Conservation (phyloP, 92 coral and sea anemone species). For the Phenganax subtilis region DNA sequence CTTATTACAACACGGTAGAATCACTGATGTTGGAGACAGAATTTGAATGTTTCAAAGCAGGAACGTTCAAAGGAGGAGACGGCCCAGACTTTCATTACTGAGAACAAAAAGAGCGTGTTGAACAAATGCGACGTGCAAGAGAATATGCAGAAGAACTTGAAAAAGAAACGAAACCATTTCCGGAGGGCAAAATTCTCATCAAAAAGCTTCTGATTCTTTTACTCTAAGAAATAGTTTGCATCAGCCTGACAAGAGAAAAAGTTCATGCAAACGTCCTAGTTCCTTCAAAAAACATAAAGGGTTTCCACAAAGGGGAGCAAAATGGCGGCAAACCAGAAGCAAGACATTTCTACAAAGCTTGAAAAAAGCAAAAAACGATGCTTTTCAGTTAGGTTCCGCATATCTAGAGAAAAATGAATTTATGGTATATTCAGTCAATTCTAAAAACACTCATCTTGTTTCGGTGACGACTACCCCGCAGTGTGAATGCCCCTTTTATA, state of each 20-base stretch:
- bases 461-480: slow-evolving; percentile 32
- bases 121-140: neutral
- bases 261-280: slow-evolving; percentile 3
- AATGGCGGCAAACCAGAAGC: slow-evolving; percentile 21
- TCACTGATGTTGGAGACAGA: slow-evolving; percentile 20
- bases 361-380: slow-evolving; percentile 11
- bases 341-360: slow-evolving; percentile 27
- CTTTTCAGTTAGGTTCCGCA: slow-evolving; percentile 17
- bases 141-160: slow-evolving; percentile 26
- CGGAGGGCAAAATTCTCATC: slow-evolving; percentile 16
- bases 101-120: slow-evolving; percentile 27
- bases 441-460: slow-evolving; percentile 34
- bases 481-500: slow-evolving; percentile 43
- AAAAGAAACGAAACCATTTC: slow-evolving; percentile 9
- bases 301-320: slow-evolving; percentile 24
- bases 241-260: neutral
- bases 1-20: slow-evolving; percentile 3
- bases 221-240: neutral
- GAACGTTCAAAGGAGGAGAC: slow-evolving; percentile 31
- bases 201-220: slow-evolving; percentile 12
- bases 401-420: neutral
- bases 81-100: neutral
- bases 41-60: slow-evolving; percentile 26
- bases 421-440: slow-evolving; percentile 19
- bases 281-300: slow-evolving; percentile 20